Base-by-base conservation (phyloP, 1,140 invertebrate species). In the Drosophila punjabiensis region DNA sequence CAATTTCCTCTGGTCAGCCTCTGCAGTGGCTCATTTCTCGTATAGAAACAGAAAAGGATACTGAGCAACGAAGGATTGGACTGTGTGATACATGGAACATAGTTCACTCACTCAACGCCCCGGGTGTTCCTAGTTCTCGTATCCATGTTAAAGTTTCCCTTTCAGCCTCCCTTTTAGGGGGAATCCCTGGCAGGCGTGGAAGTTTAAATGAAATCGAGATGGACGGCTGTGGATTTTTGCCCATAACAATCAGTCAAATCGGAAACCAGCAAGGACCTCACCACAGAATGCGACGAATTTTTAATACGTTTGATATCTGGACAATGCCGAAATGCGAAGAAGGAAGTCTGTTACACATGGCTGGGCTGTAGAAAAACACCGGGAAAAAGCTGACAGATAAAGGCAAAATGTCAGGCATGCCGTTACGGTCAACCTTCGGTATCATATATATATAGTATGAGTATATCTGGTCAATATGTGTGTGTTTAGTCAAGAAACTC, bases 401-500 rank as follows among this genome's bases (percentile, higher is more conserved):
- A 69, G 64, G 68, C 37, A 69, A 56, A 68, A 71, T 47, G 63
- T 52, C 63, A 50, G 67, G 13, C 37, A 66, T 43, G 28, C 39
- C 58, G 48, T 60, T 41, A 30, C 39, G 24, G 18, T 8, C 56
- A 74, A 59, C 75, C 45, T 68, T 76, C 62, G 18, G 18, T 11
- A 2, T 47, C 8, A 16, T 18, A 50, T 16, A 43, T 59, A n/a
- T 50, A 50, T n/a, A 30, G 24, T 30, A 9, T 30, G 11, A 37
- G 39, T 1, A 41, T 61, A 43, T 48, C 37, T 67, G 45, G 10
- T 18, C 5, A 18, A 30, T 14, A 35, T 41, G 30, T 70, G 41
- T 78, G 59, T 83, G 87, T 88, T 81, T 81, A 84, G 84, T 55
- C 71, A 88, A 88, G 68, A 63, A 68, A 53, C 77, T 78, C 55